phyloP scores from a whole-genome alignment of 2,797 vertebrate genomes.

The Myotis pilosus region DNA sequence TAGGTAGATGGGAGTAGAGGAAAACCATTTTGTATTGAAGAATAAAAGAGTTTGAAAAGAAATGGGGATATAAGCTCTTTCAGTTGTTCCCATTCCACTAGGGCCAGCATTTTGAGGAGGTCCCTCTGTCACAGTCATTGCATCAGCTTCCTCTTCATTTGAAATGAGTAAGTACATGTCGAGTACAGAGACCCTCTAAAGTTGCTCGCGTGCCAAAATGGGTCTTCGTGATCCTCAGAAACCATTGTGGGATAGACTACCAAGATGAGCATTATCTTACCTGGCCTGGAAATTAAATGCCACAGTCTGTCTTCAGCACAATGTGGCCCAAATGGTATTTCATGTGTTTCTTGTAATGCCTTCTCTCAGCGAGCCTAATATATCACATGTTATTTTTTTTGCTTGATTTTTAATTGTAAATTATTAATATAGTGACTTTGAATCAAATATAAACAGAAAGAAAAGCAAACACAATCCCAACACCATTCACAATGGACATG shows the following conservation, averaged over 20 bases:
- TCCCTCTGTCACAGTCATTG: neutral
- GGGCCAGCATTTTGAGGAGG: neutral
- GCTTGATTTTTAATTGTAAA: constrained; percentile 21
- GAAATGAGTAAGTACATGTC: neutral
- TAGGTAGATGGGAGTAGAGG: neutral
- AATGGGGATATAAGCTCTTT: neutral
- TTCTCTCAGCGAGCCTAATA: neutral
- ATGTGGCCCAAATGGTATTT: neutral
- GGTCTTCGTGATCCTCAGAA: neutral
- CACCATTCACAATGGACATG: neutral
- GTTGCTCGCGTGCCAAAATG: neutral
- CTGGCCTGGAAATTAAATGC: constrained; percentile 5
- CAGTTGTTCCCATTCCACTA: neutral
- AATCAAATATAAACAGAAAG: neutral
- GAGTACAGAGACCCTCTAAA: neutral
- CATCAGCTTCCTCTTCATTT: neutral
- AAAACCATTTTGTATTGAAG: neutral
- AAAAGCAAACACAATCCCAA: neutral
- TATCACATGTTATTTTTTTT: neutral
- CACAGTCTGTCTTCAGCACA: neutral
- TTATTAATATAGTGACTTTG: neutral
- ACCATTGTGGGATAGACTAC: neutral
- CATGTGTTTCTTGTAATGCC: neutral
- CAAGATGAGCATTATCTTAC: neutral
- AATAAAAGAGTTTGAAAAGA: neutral